These are phyloP conservation scores for Trichopoda pennipes DNA, from an alignment of 2,888 invertebrate genomes.

Conservation along the genomic window DNA sequence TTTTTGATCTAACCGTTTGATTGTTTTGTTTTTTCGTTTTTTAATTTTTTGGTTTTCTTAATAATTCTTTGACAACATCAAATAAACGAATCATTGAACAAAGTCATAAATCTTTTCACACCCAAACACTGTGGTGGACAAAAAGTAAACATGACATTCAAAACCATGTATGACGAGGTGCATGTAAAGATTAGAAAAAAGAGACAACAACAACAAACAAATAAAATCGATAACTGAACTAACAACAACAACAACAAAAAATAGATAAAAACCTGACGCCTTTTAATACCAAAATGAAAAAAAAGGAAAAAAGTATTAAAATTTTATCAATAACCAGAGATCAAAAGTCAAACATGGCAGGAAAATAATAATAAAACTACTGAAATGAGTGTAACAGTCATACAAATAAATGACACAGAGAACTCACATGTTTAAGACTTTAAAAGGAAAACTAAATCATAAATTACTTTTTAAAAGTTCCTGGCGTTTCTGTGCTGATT, in stretches of 20 bases:
- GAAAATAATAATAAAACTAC: conserved; percentile 4
- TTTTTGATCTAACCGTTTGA: conserved; percentile 35
- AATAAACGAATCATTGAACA: conserved; percentile 49
- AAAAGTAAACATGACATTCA: conserved; percentile 54
- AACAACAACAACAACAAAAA: background rate
- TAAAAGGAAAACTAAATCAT: too few species aligned
- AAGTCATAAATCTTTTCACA: conserved; percentile 65
- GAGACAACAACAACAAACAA: background rate
- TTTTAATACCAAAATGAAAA: conserved; percentile 22
- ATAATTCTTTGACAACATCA: conserved; percentile 26
- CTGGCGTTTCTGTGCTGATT: too few species aligned
- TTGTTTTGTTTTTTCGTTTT: too few species aligned
- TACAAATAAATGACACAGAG: background rate
- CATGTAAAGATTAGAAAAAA: conserved; percentile 25
- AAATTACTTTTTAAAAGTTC: too few species aligned
- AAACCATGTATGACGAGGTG: conserved; percentile 24
- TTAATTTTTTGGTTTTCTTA: conserved; percentile 1
- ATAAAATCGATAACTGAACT: conserved; percentile 14
- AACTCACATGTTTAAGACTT: too few species aligned
- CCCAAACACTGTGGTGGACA: conserved; percentile 29
- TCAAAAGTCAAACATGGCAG: conserved; percentile 60
- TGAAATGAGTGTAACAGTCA: background rate
- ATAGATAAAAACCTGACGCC: conserved; percentile 39
- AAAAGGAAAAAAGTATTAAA: background rate
- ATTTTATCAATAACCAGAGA: conserved; percentile 56